Percentiles rank a stretch among this genome's conserved stretches.
Conservation (phyloP, 2,888 invertebrate genomes). For the Eumacrocentrus americanus region DNA sequence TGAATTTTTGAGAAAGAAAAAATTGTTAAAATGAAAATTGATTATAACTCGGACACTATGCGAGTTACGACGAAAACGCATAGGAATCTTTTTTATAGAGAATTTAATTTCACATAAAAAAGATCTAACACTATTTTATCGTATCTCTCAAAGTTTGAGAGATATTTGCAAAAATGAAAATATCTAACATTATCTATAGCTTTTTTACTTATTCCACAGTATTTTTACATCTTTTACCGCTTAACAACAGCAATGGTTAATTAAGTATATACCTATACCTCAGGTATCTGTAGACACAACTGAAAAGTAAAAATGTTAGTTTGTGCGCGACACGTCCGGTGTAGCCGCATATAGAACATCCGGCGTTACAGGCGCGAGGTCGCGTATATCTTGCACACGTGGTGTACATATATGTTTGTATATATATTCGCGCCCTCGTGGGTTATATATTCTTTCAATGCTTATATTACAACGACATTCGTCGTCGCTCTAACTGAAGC, state of each 20-base stretch:
- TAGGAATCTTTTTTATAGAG: too few relatives aligned
- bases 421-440: conserved; percentile 10
- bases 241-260: too few relatives aligned
- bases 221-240: too few relatives aligned
- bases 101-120: too few relatives aligned
- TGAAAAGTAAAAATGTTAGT: neutral
- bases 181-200: too few relatives aligned
- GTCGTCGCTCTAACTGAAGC: conserved; percentile 14
- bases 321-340: conserved; percentile 47
- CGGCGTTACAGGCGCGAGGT: conserved; percentile 39
- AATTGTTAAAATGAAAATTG: too few relatives aligned
- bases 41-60: neutral
- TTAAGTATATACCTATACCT: too few relatives aligned
- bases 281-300: neutral
- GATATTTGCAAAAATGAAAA: too few relatives aligned
- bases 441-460: conserved; percentile 10
- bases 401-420: conserved; percentile 19
- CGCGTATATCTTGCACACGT: conserved; percentile 35
- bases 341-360: conserved; percentile 55
- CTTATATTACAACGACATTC: neutral
- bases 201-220: too few relatives aligned
- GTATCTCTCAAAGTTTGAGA: neutral
- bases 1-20: neutral
- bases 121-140: too few relatives aligned
- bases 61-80: neutral